A percentile compares a stretch with the other conserved stretches of the same genome.
Evolutionary conservation across 2,888 invertebrate species (phyloP).

Genomic region (Yponomeuta cagnagella): DNA sequence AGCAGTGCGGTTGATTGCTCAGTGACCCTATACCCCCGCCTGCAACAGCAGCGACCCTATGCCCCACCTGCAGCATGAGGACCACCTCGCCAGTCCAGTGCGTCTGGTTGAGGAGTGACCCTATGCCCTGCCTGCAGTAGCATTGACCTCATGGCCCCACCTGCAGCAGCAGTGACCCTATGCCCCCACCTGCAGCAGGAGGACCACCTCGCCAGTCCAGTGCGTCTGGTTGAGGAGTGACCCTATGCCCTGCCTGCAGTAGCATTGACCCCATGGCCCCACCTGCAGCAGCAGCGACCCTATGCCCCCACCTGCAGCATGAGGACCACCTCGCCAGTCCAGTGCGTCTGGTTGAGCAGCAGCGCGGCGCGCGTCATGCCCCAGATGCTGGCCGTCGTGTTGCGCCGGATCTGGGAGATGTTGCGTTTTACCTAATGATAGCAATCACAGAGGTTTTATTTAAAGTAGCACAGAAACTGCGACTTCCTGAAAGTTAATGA

Average conservation of each 20-base stretch:
- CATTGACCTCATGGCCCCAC: too few species aligned
- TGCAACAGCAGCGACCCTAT: not conserved
- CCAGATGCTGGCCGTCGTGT: constrained; percentile 89
- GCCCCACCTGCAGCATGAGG: constrained; percentile 67
- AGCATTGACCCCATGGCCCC: not conserved
- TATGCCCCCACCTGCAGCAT: constrained; percentile 62
- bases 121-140: too few species aligned
- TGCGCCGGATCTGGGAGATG: constrained; percentile 81
- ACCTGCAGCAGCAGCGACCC: not conserved
- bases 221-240: constrained; percentile 79
- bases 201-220: constrained; percentile 85
- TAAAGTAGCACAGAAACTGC: too few species aligned
- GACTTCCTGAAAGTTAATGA: too few species aligned
- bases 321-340: constrained; percentile 84
- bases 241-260: too few species aligned
- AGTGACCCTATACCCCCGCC: too few species aligned
- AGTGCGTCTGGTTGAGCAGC: constrained; percentile 83
- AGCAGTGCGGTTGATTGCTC: too few species aligned
- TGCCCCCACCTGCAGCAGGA: constrained; percentile 65
- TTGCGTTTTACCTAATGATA: constrained; percentile 81
- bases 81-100: constrained; percentile 88
- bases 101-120: constrained; percentile 76
- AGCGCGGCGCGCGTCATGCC: constrained; percentile 77
- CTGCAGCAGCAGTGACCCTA: not conserved
- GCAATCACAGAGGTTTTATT: not conserved